Conservation (phyloP, 2,888 invertebrate species). For the Patella pellucida region DNA sequence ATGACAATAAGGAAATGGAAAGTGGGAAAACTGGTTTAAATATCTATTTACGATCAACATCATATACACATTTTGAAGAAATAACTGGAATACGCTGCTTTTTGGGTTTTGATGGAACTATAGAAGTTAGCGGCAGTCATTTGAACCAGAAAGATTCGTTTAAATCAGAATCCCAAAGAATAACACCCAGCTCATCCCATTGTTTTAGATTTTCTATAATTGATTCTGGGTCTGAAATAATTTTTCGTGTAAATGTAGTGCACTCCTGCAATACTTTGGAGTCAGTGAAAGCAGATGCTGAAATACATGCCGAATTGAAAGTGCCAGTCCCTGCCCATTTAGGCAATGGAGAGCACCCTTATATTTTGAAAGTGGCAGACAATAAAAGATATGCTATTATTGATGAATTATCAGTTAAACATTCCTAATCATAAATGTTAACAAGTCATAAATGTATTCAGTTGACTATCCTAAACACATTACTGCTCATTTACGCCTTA, state of each 20-base stretch:
- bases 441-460: no score
- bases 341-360: slow-evolving; percentile 49
- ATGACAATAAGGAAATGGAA: slow-evolving; percentile 44
- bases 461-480: no score
- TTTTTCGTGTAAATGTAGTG: slow-evolving; percentile 49
- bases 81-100: slow-evolving; percentile 60
- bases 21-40: slow-evolving; percentile 52
- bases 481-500: no score
- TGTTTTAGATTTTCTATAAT: slow-evolving; percentile 58
- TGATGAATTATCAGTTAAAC: slow-evolving; percentile 59
- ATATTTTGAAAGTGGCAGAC: slow-evolving; percentile 60
- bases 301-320: slow-evolving; percentile 41
- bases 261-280: slow-evolving; percentile 59
- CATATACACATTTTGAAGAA: slow-evolving; percentile 54
- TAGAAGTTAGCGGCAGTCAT: slow-evolving; percentile 49
- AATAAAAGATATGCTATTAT: slow-evolving; percentile 55
- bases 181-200: slow-evolving; percentile 54
- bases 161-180: slow-evolving; percentile 43
- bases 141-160: slow-evolving; percentile 38
- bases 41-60: slow-evolving; percentile 55
- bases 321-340: slow-evolving; percentile 43
- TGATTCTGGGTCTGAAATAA: slow-evolving; percentile 48
- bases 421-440: slow-evolving; percentile 16
- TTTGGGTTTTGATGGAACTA: slow-evolving; percentile 55
- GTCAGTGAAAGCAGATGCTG: slow-evolving; percentile 48